A percentile compares a stretch with the other conserved stretches of the same genome.
Conservation (phyloP, 1,140 invertebrate species). For the Elymnias hypermnestra region DNA sequence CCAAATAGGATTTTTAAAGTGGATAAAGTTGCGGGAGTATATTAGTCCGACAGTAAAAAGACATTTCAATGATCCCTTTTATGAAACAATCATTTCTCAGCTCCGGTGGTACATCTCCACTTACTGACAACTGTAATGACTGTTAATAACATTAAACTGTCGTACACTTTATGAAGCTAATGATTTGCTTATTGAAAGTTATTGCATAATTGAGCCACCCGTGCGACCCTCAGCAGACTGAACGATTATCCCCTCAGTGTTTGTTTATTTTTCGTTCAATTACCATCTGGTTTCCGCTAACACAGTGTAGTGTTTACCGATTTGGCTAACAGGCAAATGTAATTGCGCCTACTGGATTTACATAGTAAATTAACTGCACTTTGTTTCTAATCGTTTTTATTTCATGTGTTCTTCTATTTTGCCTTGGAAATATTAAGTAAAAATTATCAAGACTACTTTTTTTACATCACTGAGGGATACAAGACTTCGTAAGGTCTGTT, state of each 20-base stretch:
- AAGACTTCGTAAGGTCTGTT: too few relatives aligned
- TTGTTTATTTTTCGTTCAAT: slow-evolving; percentile 68
- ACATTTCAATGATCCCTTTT: background rate
- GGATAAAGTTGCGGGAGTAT: too few relatives aligned
- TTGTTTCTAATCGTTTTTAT: background rate
- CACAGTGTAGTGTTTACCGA: slow-evolving; percentile 34
- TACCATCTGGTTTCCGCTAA: slow-evolving; percentile 48
- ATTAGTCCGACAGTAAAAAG: too few relatives aligned
- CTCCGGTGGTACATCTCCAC: slow-evolving; percentile 16
- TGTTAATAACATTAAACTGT: slow-evolving; percentile 21
- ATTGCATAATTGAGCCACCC: slow-evolving; percentile 73
- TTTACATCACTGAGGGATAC: too few relatives aligned
- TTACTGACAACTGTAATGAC: slow-evolving; percentile 21
- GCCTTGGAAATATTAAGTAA: too few relatives aligned
- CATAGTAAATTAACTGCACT: background rate
- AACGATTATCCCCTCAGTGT: slow-evolving; percentile 41
- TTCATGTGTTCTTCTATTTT: too few relatives aligned
- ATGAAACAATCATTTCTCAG: slow-evolving; percentile 9
- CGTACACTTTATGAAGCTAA: slow-evolving; percentile 22
- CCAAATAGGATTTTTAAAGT: too few relatives aligned
- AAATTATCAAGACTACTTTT: too few relatives aligned
- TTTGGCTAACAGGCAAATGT: slow-evolving; percentile 27
- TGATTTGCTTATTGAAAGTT: slow-evolving; percentile 60
- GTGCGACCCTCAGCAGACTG: slow-evolving; percentile 44
- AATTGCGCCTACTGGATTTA: slow-evolving; percentile 7